Evolutionary conservation across 2,113 vertebrate genomes (phyloP).

Genomic region (Chauna torquata): DNA sequence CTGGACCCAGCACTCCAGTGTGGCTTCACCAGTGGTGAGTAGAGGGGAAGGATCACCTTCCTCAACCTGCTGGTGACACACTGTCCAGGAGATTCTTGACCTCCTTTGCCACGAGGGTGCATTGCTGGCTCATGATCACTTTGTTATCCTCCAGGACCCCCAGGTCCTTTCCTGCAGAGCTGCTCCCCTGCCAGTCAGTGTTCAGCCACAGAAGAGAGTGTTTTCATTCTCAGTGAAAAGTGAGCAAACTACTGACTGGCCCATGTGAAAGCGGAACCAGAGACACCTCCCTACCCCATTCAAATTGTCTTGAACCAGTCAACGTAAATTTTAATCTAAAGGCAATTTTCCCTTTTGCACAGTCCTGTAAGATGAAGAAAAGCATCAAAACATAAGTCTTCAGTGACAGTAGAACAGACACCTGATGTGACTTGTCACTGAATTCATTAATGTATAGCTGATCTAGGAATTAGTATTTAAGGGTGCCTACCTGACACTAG

Average conservation of each 20-base stretch:
- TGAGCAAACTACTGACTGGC: rapidly evolving
- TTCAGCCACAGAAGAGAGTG: background rate
- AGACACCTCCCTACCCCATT: background rate
- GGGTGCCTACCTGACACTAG: background rate
- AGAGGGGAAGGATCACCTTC: background rate
- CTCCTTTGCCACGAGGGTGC: background rate
- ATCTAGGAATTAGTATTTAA: background rate
- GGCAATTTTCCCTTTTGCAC: background rate
- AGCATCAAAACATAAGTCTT: background rate
- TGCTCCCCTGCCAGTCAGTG: background rate
- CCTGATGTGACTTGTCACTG: background rate
- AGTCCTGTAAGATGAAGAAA: background rate
- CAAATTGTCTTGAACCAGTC: background rate
- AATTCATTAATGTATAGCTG: background rate
- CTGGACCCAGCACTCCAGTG: background rate
- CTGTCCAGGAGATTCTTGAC: background rate
- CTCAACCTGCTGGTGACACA: rapidly evolving
- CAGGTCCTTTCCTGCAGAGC: background rate
- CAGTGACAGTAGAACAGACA: background rate
- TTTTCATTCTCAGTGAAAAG: background rate
- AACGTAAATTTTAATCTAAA: background rate
- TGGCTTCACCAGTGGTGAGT: background rate
- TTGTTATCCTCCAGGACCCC: background rate
- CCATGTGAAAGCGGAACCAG: background rate
- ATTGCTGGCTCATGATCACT: background rate